phyloP scores from a whole-genome alignment of 2,113 vertebrate species.

The Perognathus longimembris region DNA sequence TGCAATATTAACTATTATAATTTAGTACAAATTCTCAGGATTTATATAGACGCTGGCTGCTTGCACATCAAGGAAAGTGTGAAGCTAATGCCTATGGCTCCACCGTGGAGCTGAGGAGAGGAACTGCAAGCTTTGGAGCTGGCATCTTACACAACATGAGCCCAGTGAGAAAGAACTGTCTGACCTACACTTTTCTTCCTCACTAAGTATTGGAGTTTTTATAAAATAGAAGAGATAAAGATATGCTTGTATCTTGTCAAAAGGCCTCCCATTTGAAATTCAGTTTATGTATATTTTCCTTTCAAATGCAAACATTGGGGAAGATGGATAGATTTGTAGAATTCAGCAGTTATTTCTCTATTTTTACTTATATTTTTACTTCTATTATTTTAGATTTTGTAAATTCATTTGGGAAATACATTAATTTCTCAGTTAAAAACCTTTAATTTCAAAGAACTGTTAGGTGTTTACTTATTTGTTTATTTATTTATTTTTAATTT shows the following conservation, averaged over 20 bases:
- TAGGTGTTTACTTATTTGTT: no score
- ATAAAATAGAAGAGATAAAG: neutral
- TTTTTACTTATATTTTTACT: neutral
- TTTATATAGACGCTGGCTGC: constrained; percentile 28
- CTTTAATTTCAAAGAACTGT: constrained; percentile 46
- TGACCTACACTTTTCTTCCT: neutral
- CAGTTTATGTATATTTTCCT: constrained; percentile 52
- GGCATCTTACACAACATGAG: constrained; percentile 9
- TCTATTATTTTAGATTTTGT: neutral
- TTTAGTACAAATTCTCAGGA: constrained; percentile 47
- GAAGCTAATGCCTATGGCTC: constrained; percentile 88
- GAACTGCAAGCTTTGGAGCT: constrained; percentile 85
- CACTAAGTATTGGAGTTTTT: neutral
- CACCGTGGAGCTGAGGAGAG: constrained; percentile 87
- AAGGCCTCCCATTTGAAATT: neutral
- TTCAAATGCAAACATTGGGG: constrained; percentile 18
- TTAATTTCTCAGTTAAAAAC: constrained; percentile 4
- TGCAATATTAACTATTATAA: constrained; percentile 63
- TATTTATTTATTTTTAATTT: no score
- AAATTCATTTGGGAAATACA: neutral
- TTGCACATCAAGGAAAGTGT: constrained; percentile 64
- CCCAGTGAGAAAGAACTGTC: neutral
- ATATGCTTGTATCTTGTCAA: neutral
- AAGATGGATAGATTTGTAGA: neutral
- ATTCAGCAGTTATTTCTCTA: neutral